Percentiles rank a stretch among this genome's conserved stretches.
These are phyloP conservation scores for Brenthis ino DNA, from an alignment of 2,888 invertebrate species.

Conservation along the genomic window DNA sequence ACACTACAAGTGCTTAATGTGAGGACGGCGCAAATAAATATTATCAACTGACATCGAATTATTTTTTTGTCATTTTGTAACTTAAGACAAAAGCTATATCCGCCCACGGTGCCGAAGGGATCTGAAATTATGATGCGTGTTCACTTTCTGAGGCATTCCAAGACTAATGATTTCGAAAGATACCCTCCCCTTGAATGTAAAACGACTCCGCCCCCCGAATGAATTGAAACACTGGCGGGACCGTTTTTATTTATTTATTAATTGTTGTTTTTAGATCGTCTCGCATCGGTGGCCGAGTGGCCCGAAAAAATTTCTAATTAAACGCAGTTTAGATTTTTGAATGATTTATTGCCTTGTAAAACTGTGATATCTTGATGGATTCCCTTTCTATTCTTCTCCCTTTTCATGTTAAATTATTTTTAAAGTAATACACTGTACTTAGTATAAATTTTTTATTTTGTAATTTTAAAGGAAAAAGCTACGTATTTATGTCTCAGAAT, in stretches of 20 bases:
- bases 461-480: too few species aligned
- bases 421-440: neutral
- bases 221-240: slow-evolving; percentile 78
- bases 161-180: slow-evolving; percentile 79
- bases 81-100: slow-evolving; percentile 77
- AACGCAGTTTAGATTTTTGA: slow-evolving; percentile 32
- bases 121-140: slow-evolving; percentile 73
- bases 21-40: slow-evolving; percentile 72
- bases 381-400: neutral
- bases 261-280: slow-evolving; percentile 68
- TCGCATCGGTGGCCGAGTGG: slow-evolving; percentile 41
- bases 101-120: slow-evolving; percentile 72
- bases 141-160: slow-evolving; percentile 73
- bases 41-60: slow-evolving; percentile 66
- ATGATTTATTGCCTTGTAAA: slow-evolving; percentile 26
- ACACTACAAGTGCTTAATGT: slow-evolving; percentile 63
- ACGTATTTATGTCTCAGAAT: too few species aligned
- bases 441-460: neutral
- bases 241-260: slow-evolving; percentile 71
- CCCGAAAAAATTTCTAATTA: slow-evolving; percentile 47
- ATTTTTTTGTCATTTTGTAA: slow-evolving; percentile 61
- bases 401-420: neutral
- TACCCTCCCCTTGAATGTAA: slow-evolving; percentile 82
- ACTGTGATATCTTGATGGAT: slow-evolving; percentile 13
- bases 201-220: slow-evolving; percentile 76